Percentiles rank a stretch among this genome's conserved stretches.
phyloP scores from a whole-genome alignment of 1,140 invertebrate genomes.

The Drosophila orena region DNA sequence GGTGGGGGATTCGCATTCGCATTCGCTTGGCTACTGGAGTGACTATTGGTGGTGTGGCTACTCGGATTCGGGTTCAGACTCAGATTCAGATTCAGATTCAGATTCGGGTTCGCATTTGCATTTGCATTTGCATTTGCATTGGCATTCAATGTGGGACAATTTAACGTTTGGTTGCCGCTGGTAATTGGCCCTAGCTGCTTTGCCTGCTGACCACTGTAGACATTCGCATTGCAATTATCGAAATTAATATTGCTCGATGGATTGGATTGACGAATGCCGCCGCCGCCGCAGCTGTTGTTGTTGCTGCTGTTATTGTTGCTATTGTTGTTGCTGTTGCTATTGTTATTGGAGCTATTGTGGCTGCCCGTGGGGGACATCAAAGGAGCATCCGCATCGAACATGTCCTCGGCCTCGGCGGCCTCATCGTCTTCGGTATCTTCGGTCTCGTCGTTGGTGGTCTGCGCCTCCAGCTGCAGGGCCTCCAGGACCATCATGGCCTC shows the following conservation, averaged over 20 bases:
- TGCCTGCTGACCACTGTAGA: constrained; percentile 59
- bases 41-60: constrained; percentile 55
- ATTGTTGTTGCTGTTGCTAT: constrained; percentile 24
- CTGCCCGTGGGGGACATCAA: constrained; percentile 77
- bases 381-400: constrained; percentile 72
- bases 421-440: constrained; percentile 65
- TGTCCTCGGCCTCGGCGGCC: constrained; percentile 72
- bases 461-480: constrained; percentile 53
- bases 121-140: constrained; percentile 66
- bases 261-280: constrained; percentile 19
- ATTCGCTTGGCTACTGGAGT: constrained; percentile 55
- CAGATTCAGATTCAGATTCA: constrained; percentile 49
- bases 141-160: constrained; percentile 77
- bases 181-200: constrained; percentile 67
- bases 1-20: constrained; percentile 39
- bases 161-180: constrained; percentile 72
- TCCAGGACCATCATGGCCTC: constrained; percentile 69
- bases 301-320: constrained; percentile 11
- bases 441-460: constrained; percentile 63
- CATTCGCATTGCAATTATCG: constrained; percentile 84
- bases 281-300: constrained; percentile 26
- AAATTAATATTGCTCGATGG: constrained; percentile 77
- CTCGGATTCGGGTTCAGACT: constrained; percentile 28
- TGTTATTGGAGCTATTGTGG: constrained; percentile 62
- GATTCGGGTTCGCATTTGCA: constrained; percentile 57